These are phyloP conservation scores for Syrphus vitripennis DNA, from an alignment of 2,888 invertebrate genomes.

Conservation along the genomic window DNA sequence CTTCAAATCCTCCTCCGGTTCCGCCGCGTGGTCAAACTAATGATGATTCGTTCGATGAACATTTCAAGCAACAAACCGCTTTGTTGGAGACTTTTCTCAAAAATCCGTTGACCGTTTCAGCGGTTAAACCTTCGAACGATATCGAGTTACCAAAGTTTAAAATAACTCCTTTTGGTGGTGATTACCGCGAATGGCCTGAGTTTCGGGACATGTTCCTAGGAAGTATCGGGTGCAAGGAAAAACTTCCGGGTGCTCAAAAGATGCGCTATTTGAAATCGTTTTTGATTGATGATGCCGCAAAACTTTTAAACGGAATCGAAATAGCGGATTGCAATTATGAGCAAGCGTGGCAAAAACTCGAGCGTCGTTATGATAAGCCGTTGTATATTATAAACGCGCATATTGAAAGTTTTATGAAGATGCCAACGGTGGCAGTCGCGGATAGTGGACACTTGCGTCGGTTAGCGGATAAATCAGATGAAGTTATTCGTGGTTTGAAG, in stretches of 20 bases:
- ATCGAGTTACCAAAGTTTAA: no score
- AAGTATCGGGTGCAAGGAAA: no score
- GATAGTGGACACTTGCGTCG: neutral
- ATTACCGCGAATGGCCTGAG: no score
- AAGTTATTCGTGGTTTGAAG: neutral
- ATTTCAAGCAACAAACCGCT: neutral
- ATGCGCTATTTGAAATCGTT: no score
- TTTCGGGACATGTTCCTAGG: no score
- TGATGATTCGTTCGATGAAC: neutral
- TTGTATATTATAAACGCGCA: neutral
- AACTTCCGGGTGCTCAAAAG: no score
- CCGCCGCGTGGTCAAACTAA: neutral
- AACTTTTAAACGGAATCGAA: neutral
- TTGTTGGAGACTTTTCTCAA: neutral
- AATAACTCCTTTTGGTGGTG: no score
- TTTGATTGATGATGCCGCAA: no score
- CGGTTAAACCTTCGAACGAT: no score
- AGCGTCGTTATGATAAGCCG: neutral
- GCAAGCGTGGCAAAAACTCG: constrained; percentile 19
- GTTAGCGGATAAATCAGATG: no score
- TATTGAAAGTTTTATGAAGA: neutral
- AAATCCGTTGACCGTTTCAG: no score
- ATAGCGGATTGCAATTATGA: constrained; percentile 2
- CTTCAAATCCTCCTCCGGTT: neutral
- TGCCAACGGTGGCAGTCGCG: neutral